phyloP scores from a whole-genome alignment of 92 coral and sea anemone genomes.

The Parazoanthus darwini region DNA sequence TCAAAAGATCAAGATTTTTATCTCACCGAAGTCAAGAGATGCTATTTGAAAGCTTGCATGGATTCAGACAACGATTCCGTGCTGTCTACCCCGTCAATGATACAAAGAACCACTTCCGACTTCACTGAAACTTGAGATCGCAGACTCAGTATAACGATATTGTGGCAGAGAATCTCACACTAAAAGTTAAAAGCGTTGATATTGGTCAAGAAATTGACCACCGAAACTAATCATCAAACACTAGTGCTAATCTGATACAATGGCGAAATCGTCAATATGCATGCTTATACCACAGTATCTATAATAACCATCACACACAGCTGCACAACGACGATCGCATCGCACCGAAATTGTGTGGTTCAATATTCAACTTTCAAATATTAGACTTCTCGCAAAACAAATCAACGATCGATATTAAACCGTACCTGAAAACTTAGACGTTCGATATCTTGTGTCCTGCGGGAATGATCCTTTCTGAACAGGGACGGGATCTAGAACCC shows the following conservation, averaged over 20 bases:
- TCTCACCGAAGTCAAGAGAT: too few species aligned
- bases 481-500: conserved; percentile 76
- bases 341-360: neutral
- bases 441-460: conserved; percentile 59
- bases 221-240: neutral
- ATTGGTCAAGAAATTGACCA: neutral
- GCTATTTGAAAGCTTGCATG: too few species aligned
- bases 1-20: too few species aligned
- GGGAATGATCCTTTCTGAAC: conserved; percentile 69
- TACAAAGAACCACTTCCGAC: neutral
- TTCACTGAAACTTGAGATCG: neutral
- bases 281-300: neutral
- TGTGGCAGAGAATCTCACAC: too few species aligned
- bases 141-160: neutral
- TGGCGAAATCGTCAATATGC: neutral
- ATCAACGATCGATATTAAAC: conserved; percentile 3
- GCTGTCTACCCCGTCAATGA: too few species aligned
- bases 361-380: neutral
- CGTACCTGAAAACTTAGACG: conserved; percentile 70
- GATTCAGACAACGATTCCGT: too few species aligned
- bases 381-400: neutral
- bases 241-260: neutral
- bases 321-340: neutral
- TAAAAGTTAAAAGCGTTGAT: neutral
- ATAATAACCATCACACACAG: too few species aligned